These are phyloP conservation scores for Echinops telfairi DNA, from an alignment of 2,113 vertebrate genomes.

Conservation along the genomic window DNA sequence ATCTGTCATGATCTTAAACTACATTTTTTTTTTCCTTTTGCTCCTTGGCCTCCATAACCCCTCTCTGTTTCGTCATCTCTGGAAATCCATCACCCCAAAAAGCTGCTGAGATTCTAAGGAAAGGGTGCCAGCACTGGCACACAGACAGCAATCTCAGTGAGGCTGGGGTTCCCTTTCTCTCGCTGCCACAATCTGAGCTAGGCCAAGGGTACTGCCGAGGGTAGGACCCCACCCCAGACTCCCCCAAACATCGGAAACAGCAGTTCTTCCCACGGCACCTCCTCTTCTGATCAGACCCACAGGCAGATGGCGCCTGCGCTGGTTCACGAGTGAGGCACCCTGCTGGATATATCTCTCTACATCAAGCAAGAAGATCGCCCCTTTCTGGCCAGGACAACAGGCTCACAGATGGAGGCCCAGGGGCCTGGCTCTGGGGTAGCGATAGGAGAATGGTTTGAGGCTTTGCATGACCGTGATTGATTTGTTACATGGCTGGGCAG, in stretches of 20 bases:
- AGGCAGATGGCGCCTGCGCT: background rate
- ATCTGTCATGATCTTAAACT: background rate
- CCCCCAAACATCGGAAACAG: background rate
- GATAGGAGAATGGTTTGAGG: background rate
- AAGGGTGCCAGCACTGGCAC: background rate
- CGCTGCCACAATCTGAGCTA: background rate
- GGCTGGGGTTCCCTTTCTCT: background rate
- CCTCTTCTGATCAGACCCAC: background rate
- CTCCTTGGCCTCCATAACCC: background rate
- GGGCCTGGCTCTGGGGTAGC: background rate
- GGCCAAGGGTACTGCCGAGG: background rate
- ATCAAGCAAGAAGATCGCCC: background rate
- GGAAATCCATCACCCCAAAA: background rate
- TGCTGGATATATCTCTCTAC: background rate
- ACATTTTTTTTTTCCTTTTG: background rate
- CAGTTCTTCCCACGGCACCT: background rate
- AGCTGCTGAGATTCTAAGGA: background rate
- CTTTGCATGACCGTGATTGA: background rate
- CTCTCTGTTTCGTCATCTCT: background rate
- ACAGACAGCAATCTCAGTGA: background rate
- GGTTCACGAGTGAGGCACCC: no score
- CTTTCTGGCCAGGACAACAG: background rate
- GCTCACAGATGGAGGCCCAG: rapidly evolving
- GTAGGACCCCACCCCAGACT: background rate
- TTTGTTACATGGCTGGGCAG: background rate